Evolutionary conservation across 2,888 invertebrate genomes (phyloP).

Genomic region (Helicoverpa assulta): DNA sequence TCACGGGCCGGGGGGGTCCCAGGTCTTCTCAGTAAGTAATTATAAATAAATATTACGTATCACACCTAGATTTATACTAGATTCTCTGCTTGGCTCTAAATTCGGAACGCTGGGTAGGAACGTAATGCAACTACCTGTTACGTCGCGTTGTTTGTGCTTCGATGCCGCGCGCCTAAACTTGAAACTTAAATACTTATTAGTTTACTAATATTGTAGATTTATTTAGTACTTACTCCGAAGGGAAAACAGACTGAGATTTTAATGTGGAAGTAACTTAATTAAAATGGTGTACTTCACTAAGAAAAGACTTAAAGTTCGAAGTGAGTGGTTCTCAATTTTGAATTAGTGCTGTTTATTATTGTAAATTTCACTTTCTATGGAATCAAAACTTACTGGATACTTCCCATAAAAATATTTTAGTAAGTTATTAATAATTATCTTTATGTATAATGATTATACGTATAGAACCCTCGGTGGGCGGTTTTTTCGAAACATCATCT

Average conservation of each 20-base stretch:
- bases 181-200: not conserved
- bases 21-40: not conserved
- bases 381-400: too few species aligned
- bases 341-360: not conserved
- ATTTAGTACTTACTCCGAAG: constrained; percentile 1
- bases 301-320: not conserved
- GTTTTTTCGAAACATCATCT: not conserved
- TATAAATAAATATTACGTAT: not conserved
- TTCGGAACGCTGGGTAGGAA: not conserved
- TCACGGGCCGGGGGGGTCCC: not conserved
- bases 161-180: not conserved
- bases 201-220: not conserved
- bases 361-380: too few species aligned
- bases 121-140: constrained; percentile 1
- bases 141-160: not conserved
- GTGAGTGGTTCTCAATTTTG: not conserved
- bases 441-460: not conserved
- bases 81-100: too few species aligned
- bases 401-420: too few species aligned
- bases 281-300: not conserved
- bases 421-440: not conserved
- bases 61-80: too few species aligned
- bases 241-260: not conserved
- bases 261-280: not conserved
- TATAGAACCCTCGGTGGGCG: too few species aligned